Conservation (phyloP, 2,797 vertebrate species). For the Huso huso region DNA sequence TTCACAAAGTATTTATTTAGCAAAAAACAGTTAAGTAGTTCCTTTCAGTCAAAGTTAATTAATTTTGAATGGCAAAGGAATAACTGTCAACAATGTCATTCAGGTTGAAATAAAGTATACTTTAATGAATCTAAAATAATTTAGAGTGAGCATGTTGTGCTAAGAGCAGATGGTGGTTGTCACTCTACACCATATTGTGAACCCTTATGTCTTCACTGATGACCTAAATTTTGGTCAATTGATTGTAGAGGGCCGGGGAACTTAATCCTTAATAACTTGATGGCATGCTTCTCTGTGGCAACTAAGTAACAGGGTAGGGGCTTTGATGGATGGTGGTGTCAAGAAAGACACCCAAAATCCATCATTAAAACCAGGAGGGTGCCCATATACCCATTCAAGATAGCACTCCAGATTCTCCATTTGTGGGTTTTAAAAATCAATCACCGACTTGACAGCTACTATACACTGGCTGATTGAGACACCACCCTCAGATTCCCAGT, state of each 20-base stretch:
- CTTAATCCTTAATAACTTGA: slow-evolving; percentile 3
- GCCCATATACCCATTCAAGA: neutral
- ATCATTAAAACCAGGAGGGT: neutral
- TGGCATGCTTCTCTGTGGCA: neutral
- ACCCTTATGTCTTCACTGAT: neutral
- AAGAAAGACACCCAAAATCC: neutral
- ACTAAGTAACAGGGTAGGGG: neutral
- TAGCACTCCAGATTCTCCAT: neutral
- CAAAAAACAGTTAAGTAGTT: no score
- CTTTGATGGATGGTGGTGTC: neutral
- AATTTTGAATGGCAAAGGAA: no score
- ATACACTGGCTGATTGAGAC: no score
- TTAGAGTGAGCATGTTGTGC: neutral
- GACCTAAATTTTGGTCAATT: slow-evolving; percentile 33
- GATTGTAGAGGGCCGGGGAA: slow-evolving; percentile 20
- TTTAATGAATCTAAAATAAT: neutral
- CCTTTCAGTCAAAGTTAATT: no score
- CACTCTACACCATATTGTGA: neutral
- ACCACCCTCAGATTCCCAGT: neutral
- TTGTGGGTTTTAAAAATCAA: neutral
- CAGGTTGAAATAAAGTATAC: slow-evolving; percentile 20
- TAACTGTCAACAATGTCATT: no score
- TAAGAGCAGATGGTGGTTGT: neutral
- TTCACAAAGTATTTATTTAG: no score
- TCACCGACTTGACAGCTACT: neutral